These are phyloP conservation scores for Drosophila mauritiana DNA, from an alignment of 1,140 invertebrate genomes.

Conservation along the genomic window DNA sequence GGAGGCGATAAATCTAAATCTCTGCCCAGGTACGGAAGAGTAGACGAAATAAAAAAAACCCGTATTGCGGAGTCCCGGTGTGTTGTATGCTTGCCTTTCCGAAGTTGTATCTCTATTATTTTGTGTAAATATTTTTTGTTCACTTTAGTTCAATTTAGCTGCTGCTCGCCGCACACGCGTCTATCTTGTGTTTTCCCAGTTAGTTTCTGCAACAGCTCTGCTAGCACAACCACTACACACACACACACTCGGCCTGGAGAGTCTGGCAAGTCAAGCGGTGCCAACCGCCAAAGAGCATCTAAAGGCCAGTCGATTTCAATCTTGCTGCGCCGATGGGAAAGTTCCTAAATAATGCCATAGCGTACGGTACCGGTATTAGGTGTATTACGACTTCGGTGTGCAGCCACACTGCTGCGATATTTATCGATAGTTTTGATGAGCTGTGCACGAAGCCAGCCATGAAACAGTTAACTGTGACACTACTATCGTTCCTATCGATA, in stretches of 20 bases:
- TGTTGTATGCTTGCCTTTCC: neutral
- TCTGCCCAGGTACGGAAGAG: slow-evolving; percentile 12
- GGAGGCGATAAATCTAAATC: slow-evolving; percentile 5
- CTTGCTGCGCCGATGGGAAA: neutral
- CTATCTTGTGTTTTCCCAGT: slow-evolving; percentile 1
- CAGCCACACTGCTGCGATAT: neutral
- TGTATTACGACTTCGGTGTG: neutral
- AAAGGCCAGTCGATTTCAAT: neutral
- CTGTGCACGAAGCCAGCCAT: too few relatives aligned
- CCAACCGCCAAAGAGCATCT: slow-evolving; percentile 23
- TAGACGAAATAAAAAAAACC: neutral
- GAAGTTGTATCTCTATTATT: neutral
- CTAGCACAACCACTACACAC: slow-evolving; percentile 23
- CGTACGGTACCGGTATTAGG: neutral
- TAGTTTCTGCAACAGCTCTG: slow-evolving; percentile 20
- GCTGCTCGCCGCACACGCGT: slow-evolving; percentile 22
- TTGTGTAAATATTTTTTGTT: neutral
- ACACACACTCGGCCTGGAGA: slow-evolving; percentile 24
- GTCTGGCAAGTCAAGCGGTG: slow-evolving; percentile 29
- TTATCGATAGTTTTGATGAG: too few relatives aligned
- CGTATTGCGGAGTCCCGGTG: slow-evolving; percentile 1
- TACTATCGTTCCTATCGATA: too few relatives aligned
- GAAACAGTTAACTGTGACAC: too few relatives aligned
- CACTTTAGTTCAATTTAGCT: slow-evolving; percentile 4
- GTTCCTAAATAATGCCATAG: neutral